Conservation (phyloP, 30 jellyfish, hydroid and myxozoan species). For the Hydractinia symbiolongicarpus region DNA sequence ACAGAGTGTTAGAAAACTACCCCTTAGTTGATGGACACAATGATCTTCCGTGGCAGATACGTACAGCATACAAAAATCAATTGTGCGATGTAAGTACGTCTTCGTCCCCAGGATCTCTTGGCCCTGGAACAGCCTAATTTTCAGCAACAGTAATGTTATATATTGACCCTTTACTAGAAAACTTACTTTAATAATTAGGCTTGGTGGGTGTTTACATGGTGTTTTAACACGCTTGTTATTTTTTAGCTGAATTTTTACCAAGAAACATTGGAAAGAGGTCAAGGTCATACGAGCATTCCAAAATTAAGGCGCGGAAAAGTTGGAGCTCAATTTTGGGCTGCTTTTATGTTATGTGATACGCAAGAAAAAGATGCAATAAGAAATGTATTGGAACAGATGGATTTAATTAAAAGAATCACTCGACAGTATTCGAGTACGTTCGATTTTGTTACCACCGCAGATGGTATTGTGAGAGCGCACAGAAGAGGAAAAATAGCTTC, state of each 20-base stretch:
- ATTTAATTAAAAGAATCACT: constrained; percentile 3
- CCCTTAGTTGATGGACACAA: constrained; percentile 29
- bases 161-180: no score
- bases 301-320: constrained; percentile 7
- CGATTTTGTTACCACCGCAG: neutral
- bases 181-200: no score
- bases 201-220: no score
- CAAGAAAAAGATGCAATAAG: constrained; percentile 13
- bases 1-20: neutral
- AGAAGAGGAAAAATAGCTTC: constrained; percentile 18
- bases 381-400: constrained; percentile 12
- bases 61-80: neutral
- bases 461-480: constrained; percentile 3
- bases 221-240: no score
- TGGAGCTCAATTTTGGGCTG: constrained; percentile 27
- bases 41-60: constrained; percentile 12
- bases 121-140: no score
- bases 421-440: neutral
- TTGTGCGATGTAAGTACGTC: neutral
- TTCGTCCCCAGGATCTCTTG: no score
- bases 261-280: neutral
- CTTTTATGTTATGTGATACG: constrained; percentile 1
- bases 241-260: neutral
- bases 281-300: constrained; percentile 10
- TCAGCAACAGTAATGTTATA: no score